A percentile compares a stretch with the other conserved stretches of the same genome.
Evolutionary conservation across 2,113 vertebrate genomes (phyloP).

Genomic region (Scartelaos histophorus): DNA sequence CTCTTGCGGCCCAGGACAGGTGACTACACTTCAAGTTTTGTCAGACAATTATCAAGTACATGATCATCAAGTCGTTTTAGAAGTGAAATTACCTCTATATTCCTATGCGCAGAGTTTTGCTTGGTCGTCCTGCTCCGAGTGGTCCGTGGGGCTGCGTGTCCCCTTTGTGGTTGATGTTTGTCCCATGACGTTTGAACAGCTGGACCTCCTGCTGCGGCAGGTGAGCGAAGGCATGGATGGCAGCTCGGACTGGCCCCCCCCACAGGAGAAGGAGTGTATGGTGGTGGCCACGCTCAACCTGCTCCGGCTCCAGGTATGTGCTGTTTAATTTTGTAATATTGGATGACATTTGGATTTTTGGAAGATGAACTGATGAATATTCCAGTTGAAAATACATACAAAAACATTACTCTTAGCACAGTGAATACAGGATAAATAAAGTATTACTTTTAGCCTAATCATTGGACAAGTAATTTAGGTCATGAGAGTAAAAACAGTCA

Average conservation of each 20-base stretch:
- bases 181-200: slow-evolving; percentile 93
- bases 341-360: too few relatives aligned
- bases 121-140: slow-evolving; percentile 97
- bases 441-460: too few relatives aligned
- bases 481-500: neutral
- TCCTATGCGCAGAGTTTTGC: slow-evolving; percentile 80
- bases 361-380: too few relatives aligned
- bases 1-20: slow-evolving; percentile 95
- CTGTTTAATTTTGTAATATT: too few relatives aligned
- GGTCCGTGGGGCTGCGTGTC: slow-evolving; percentile 93
- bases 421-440: too few relatives aligned
- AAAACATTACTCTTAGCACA: too few relatives aligned
- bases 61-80: neutral
- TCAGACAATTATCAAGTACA: neutral
- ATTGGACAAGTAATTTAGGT: neutral
- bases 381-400: too few relatives aligned
- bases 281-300: slow-evolving; percentile 92
- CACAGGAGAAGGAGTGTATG: slow-evolving; percentile 98
- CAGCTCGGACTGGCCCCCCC: slow-evolving; percentile 93
- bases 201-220: slow-evolving; percentile 92
- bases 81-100: neutral
- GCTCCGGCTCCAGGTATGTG: slow-evolving; percentile 88
- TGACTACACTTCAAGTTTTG: slow-evolving; percentile 43
- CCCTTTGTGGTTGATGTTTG: slow-evolving; percentile 98
- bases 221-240: slow-evolving; percentile 97